These are phyloP conservation scores for Meteorus cinctellus DNA, from an alignment of 2,888 invertebrate species.

Conservation along the genomic window DNA sequence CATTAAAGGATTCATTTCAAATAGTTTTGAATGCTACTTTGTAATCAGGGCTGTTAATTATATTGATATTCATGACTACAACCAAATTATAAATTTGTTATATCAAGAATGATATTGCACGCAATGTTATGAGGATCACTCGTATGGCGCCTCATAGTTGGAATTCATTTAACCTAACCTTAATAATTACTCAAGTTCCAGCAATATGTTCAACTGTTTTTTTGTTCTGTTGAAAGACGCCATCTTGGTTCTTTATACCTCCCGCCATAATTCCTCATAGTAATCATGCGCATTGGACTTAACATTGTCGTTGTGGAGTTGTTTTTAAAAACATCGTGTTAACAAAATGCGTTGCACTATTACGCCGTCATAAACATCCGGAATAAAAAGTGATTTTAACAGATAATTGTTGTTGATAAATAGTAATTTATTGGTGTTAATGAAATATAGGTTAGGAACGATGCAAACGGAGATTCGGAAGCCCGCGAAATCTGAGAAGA, in stretches of 20 bases:
- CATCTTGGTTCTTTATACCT: constrained; percentile 42
- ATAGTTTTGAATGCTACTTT: too few relatives aligned
- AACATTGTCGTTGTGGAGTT: constrained; percentile 54
- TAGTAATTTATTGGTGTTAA: constrained; percentile 10
- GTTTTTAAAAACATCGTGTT: constrained; percentile 61
- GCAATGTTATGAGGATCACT: too few relatives aligned
- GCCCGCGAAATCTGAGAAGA: constrained; percentile 66
- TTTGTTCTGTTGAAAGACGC: too few relatives aligned
- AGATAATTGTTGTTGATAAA: neutral
- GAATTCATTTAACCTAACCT: too few relatives aligned
- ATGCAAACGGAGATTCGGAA: constrained; percentile 62
- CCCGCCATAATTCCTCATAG: constrained; percentile 45
- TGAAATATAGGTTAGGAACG: constrained; percentile 21
- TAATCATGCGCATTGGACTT: constrained; percentile 49
- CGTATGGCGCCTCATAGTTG: too few relatives aligned
- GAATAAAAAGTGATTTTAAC: neutral
- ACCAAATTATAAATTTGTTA: too few relatives aligned
- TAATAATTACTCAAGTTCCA: too few relatives aligned
- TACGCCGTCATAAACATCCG: neutral
- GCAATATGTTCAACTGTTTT: too few relatives aligned
- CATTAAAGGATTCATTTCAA: too few relatives aligned
- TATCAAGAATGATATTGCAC: too few relatives aligned
- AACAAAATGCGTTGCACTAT: constrained; percentile 50
- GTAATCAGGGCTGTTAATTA: too few relatives aligned
- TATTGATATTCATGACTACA: too few relatives aligned